phyloP scores from a whole-genome alignment of 2,888 invertebrate genomes.

The Drosophila parthenogenetica region DNA sequence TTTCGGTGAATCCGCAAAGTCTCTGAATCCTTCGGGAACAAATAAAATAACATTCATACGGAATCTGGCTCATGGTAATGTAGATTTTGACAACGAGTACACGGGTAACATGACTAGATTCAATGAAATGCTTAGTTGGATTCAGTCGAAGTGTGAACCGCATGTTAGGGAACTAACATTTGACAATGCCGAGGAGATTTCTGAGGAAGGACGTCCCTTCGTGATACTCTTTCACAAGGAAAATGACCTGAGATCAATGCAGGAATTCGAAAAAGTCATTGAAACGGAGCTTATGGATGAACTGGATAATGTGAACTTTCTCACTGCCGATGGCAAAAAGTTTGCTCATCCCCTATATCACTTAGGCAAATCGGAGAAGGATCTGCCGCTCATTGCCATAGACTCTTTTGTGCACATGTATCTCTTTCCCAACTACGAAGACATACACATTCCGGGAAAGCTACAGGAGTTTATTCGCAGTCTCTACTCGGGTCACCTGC shows the following conservation, averaged over 20 bases:
- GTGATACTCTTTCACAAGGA: slow-evolving; percentile 96
- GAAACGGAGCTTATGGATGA: slow-evolving; percentile 90
- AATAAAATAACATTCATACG: slow-evolving; percentile 90
- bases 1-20: slow-evolving; percentile 87
- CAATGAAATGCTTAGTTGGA: slow-evolving; percentile 93
- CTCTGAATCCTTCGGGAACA: slow-evolving; percentile 3
- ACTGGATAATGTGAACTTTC: slow-evolving; percentile 95
- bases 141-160: slow-evolving; percentile 95
- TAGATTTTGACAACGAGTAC: slow-evolving; percentile 91
- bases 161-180: slow-evolving; percentile 98
- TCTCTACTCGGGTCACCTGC: slow-evolving; percentile 89
- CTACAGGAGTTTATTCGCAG: slow-evolving; percentile 94
- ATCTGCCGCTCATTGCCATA: slow-evolving; percentile 97
- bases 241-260: slow-evolving; percentile 91
- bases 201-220: slow-evolving; percentile 98
- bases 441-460: slow-evolving; percentile 91
- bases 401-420: slow-evolving; percentile 99
- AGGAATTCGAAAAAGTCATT: slow-evolving; percentile 92
- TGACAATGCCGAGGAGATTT: slow-evolving; percentile 98
- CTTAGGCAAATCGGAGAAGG: slow-evolving; percentile 93
- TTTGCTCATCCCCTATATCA: slow-evolving; percentile 98
- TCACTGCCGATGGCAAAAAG: slow-evolving; percentile 96
- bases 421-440: slow-evolving; percentile 92
- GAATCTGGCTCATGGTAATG: slow-evolving; percentile 88
- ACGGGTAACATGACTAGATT: slow-evolving; percentile 88